A percentile compares a stretch with the other conserved stretches of the same genome.
Conservation (phyloP, 2,888 invertebrate species). For the Slavum lentiscoides region DNA sequence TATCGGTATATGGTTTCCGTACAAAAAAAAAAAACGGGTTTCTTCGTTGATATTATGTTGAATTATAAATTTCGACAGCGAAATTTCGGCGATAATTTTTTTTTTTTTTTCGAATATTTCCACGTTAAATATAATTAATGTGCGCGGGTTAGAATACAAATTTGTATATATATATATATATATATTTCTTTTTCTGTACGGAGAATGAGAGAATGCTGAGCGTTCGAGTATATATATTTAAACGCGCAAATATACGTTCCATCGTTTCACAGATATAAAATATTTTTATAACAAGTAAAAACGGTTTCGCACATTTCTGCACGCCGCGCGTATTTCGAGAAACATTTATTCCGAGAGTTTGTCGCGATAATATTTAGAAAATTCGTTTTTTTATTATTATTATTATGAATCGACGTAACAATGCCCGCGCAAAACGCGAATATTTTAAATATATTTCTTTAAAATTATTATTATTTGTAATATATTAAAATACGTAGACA, state of each 20-base stretch:
- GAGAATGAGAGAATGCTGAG: background rate
- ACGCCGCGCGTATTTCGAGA: background rate
- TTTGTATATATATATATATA: background rate
- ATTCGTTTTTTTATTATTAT: background rate
- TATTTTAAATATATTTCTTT: constrained; percentile 14
- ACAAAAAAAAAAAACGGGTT: background rate
- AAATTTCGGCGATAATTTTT: background rate
- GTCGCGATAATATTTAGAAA: constrained; percentile 15
- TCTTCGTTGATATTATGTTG: background rate
- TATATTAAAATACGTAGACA: no score
- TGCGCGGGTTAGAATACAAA: background rate
- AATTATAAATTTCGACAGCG: background rate
- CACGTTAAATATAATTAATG: background rate
- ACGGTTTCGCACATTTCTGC: background rate
- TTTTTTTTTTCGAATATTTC: background rate
- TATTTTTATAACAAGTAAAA: background rate
- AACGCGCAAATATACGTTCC: background rate
- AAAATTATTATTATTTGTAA: constrained; percentile 11
- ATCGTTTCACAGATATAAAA: background rate
- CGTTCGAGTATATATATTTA: background rate
- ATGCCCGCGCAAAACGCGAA: background rate
- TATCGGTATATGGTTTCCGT: background rate
- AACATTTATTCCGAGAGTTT: constrained; percentile 25
- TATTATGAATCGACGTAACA: background rate
- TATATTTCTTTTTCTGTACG: background rate